phyloP scores from a whole-genome alignment of 2,797 vertebrate genomes.

The Siniperca obscura region DNA sequence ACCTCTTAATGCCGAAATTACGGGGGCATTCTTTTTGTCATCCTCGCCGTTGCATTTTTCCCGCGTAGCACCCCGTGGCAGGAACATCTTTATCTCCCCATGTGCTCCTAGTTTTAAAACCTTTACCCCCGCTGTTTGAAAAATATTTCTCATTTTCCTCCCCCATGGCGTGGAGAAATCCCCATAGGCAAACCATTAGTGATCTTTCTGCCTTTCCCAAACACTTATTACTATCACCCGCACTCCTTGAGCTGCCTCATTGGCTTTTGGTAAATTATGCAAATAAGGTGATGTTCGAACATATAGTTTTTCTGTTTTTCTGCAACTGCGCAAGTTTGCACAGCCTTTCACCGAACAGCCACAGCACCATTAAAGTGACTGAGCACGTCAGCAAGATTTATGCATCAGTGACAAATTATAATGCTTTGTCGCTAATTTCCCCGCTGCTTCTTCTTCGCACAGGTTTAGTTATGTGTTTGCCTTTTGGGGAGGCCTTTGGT shows the following conservation, averaged over 20 bases:
- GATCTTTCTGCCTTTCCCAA: slow-evolving; percentile 99
- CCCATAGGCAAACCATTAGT: slow-evolving; percentile 99
- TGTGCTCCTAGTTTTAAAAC: slow-evolving; percentile 99
- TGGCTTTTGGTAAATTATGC: slow-evolving; percentile 99
- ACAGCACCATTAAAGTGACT: slow-evolving; percentile 97
- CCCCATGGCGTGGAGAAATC: slow-evolving; percentile 99
- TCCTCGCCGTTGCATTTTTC: slow-evolving; percentile 91
- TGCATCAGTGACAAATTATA: slow-evolving; percentile 99
- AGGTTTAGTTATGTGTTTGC: slow-evolving; percentile 86
- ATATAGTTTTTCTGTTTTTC: slow-evolving; percentile 95
- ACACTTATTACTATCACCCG: slow-evolving; percentile 99
- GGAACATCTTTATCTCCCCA: slow-evolving; percentile 99
- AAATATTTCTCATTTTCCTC: slow-evolving; percentile 99
- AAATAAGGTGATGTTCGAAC: slow-evolving; percentile 99
- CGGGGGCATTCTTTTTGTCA: slow-evolving; percentile 89
- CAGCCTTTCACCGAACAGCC: slow-evolving; percentile 95
- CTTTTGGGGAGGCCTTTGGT: slow-evolving; percentile 83
- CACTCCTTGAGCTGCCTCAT: slow-evolving; percentile 99
- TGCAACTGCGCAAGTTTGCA: slow-evolving; percentile 99
- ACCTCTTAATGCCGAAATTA: slow-evolving; percentile 99
- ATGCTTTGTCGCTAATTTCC: slow-evolving; percentile 88
- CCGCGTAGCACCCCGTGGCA: slow-evolving; percentile 96
- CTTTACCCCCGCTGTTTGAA: slow-evolving; percentile 99
- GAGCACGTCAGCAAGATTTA: slow-evolving; percentile 99
- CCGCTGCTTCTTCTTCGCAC: slow-evolving; percentile 74